phyloP scores from a whole-genome alignment of 2,113 vertebrate genomes.

The Pionites leucogaster region DNA sequence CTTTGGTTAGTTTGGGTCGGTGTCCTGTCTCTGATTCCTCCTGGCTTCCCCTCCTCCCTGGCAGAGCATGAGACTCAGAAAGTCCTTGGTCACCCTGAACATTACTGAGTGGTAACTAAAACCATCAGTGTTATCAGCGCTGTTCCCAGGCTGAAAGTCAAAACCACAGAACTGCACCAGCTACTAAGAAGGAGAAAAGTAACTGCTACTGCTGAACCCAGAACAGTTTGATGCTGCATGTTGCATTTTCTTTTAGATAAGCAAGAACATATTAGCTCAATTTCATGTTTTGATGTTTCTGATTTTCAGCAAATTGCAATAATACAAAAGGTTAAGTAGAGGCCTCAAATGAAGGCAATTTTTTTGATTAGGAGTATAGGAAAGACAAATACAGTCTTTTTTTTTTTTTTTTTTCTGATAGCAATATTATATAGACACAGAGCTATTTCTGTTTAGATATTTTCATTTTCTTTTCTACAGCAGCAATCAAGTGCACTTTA shows the following conservation, averaged over 20 bases:
- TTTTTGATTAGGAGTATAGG: background rate
- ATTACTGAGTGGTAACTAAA: background rate
- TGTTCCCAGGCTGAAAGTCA: background rate
- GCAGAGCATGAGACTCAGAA: background rate
- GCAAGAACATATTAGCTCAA: background rate
- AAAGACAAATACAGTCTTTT: background rate
- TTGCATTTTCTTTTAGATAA: background rate
- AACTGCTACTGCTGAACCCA: too few species aligned
- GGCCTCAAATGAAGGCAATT: background rate
- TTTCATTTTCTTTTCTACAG: background rate
- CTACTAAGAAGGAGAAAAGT: background rate
- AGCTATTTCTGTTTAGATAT: background rate
- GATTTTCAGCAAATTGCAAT: background rate
- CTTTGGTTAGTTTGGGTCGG: background rate
- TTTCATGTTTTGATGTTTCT: background rate
- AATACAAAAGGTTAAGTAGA: conserved; percentile 20
- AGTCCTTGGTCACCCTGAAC: background rate
- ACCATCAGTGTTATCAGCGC: accelerated
- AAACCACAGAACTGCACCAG: background rate
- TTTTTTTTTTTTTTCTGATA: background rate
- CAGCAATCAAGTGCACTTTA: background rate
- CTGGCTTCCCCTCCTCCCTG: background rate
- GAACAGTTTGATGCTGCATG: background rate
- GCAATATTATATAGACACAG: background rate
- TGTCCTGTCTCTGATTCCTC: background rate